Percentiles rank a stretch among this genome's conserved stretches.
phyloP scores from a whole-genome alignment of 2,797 vertebrate genomes.

The Poeciliopsis gracilis region DNA sequence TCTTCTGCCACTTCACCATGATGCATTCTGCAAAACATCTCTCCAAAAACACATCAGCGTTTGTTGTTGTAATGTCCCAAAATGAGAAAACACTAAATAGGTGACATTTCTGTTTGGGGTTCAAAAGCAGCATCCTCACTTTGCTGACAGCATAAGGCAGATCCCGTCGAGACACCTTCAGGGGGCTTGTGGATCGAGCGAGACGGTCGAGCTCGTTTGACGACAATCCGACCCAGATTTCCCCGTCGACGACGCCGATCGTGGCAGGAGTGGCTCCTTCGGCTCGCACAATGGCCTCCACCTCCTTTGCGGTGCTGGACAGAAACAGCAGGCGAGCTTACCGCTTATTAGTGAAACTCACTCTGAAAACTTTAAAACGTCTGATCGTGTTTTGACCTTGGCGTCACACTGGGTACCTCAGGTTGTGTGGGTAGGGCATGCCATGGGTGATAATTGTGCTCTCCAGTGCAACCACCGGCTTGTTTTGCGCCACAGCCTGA shows the following conservation, averaged over 20 bases:
- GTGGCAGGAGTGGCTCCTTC: conserved; percentile 88
- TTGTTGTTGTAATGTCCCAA: not conserved
- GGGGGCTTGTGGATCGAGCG: conserved; percentile 69
- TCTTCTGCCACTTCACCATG: not conserved
- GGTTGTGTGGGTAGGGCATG: conserved; percentile 90
- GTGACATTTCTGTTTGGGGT: not conserved
- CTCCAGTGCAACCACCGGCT: conserved; percentile 89
- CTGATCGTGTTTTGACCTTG: conserved; percentile 1
- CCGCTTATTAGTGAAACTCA: not conserved
- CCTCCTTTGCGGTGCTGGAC: conserved; percentile 84
- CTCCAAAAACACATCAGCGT: not conserved
- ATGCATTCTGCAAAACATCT: not conserved
- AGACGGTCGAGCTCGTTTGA: conserved; percentile 82
- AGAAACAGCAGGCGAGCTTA: not conserved
- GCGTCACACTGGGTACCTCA: conserved; percentile 78
- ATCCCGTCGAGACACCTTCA: conserved; percentile 88
- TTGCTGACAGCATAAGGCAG: conserved; percentile 87
- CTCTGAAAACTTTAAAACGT: not conserved
- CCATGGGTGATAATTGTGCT: conserved; percentile 93
- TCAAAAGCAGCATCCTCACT: conserved; percentile 65
- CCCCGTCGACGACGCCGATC: conserved; percentile 83
- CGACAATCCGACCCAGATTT: conserved; percentile 83
- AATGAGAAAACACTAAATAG: not conserved
- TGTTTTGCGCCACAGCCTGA: conserved; percentile 81
- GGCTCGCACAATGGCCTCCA: conserved; percentile 83